A percentile compares a stretch with the other conserved stretches of the same genome.
These are phyloP conservation scores for Lamproptera curius DNA, from an alignment of 2,888 invertebrate genomes.

Conservation along the genomic window DNA sequence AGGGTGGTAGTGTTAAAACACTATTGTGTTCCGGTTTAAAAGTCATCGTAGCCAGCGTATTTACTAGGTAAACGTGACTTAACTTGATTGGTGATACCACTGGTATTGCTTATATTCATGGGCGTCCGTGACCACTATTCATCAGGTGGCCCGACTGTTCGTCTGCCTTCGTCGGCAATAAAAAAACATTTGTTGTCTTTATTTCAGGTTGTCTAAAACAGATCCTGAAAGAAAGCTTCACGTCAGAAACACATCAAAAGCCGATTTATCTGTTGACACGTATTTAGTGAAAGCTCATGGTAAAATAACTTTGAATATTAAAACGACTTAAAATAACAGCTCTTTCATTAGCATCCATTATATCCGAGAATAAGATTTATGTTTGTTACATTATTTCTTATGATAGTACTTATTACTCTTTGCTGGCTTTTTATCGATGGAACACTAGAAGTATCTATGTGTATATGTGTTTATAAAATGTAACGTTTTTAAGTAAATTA, in stretches of 20 bases:
- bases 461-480: background rate
- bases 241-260: conserved; percentile 45
- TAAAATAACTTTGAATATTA: too few relatives aligned
- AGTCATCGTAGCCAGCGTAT: too few relatives aligned
- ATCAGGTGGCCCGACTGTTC: too few relatives aligned
- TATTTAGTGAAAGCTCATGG: conserved; percentile 41
- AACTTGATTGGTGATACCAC: too few relatives aligned
- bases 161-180: too few relatives aligned
- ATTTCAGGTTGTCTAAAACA: conserved; percentile 44
- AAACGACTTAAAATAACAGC: too few relatives aligned
- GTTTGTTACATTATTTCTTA: background rate
- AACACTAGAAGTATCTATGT: background rate
- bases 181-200: too few relatives aligned
- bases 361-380: background rate
- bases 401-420: background rate
- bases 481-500: background rate
- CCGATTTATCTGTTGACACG: conserved; percentile 38
- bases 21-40: too few relatives aligned
- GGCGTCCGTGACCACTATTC: too few relatives aligned
- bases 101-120: too few relatives aligned
- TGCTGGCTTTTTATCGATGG: background rate
- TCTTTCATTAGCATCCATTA: background rate
- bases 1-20: too few relatives aligned
- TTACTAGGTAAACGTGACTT: too few relatives aligned
- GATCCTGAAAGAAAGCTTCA: conserved; percentile 42